Conservation (phyloP, 2,797 vertebrate genomes). For the Galaxias olidus region DNA sequence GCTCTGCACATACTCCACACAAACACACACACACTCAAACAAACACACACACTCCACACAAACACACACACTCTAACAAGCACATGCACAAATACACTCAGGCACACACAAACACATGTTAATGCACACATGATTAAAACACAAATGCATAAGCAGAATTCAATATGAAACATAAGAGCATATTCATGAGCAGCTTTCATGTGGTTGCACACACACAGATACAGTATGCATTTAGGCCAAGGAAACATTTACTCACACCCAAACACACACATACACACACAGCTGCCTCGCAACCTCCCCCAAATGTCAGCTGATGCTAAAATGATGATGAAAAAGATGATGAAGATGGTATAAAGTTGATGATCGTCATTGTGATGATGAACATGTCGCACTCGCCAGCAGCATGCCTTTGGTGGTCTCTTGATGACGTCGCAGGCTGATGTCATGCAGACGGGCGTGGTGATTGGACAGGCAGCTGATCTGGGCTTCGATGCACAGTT, state of each 20-base stretch:
- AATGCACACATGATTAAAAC: too few relatives aligned
- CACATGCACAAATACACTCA: too few relatives aligned
- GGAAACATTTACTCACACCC: too few relatives aligned
- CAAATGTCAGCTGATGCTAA: slow-evolving; percentile 22
- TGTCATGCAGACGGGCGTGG: slow-evolving; percentile 79
- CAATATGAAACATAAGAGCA: too few relatives aligned
- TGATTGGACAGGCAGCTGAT: slow-evolving; percentile 69
- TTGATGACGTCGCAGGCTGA: slow-evolving; percentile 82
- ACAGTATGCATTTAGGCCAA: too few relatives aligned
- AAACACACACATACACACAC: slow-evolving; percentile 6
- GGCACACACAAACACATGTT: not conserved
- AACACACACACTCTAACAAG: slow-evolving; percentile 16
- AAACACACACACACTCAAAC: slow-evolving; percentile 11
- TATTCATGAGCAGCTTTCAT: too few relatives aligned
- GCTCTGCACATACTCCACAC: slow-evolving; percentile 19
- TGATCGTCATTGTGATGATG: slow-evolving; percentile 29
- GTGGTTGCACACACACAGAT: too few relatives aligned
- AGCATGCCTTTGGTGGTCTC: slow-evolving; percentile 72
- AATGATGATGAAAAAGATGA: slow-evolving; percentile 56
- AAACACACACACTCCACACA: slow-evolving; percentile 3
- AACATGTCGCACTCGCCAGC: slow-evolving; percentile 70
- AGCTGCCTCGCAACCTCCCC: slow-evolving; percentile 63
- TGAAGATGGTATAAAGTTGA: slow-evolving; percentile 51
- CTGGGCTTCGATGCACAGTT: slow-evolving; percentile 26
- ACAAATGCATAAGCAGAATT: not conserved